Evolutionary conservation across 1,140 invertebrate genomes (phyloP).

Genomic region (Eumaeus atala): DNA sequence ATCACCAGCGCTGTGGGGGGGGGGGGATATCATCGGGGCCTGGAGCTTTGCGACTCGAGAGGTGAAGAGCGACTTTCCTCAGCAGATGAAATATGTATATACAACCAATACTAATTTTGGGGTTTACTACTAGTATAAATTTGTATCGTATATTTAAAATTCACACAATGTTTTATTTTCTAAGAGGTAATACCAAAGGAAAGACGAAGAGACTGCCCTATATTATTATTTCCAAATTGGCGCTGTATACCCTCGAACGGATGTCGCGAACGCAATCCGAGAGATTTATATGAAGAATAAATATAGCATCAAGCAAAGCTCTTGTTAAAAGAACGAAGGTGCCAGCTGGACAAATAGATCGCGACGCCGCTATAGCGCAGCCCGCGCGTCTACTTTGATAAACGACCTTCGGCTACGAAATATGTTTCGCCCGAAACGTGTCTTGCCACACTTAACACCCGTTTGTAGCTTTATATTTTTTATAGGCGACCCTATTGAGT

Average conservation of each 20-base stretch:
- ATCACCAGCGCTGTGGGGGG: no score
- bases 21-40: no score
- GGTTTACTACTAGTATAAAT: no score
- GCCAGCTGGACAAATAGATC: slow-evolving; percentile 63
- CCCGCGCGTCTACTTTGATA: slow-evolving; percentile 37
- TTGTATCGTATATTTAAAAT: no score
- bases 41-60: no score
- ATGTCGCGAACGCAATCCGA: slow-evolving; percentile 3
- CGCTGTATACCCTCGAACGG: background rate
- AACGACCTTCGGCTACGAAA: slow-evolving; percentile 47
- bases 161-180: no score
- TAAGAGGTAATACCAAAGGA: no score
- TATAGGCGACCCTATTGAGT: background rate
- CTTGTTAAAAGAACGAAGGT: slow-evolving; percentile 58
- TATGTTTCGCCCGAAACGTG: slow-evolving; percentile 43
- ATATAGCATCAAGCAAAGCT: slow-evolving; percentile 33
- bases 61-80: no score
- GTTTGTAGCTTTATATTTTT: slow-evolving; percentile 12
- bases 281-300: slow-evolving; percentile 14
- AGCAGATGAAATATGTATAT: no score
- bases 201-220: no score
- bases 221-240: slow-evolving; percentile 4
- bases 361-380: slow-evolving; percentile 18
- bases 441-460: slow-evolving; percentile 16
- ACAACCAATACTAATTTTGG: no score